phyloP scores from a whole-genome alignment of 2,797 vertebrate species.

The Meriones psammophilus region DNA sequence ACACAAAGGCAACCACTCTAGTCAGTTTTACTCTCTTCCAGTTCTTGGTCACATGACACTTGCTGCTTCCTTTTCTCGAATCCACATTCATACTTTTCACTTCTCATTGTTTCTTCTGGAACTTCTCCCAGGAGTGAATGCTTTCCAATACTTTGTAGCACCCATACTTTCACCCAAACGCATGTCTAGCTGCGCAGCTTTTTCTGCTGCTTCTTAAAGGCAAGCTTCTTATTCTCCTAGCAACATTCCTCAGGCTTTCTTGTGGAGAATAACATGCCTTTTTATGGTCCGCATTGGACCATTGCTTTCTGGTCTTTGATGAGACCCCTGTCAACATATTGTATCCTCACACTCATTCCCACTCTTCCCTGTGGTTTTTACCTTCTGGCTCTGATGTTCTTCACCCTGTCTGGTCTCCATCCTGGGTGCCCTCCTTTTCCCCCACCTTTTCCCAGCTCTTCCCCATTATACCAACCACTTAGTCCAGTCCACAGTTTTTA shows the following conservation, averaged over 20 bases:
- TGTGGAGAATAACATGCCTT: not conserved
- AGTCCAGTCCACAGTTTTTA: not conserved
- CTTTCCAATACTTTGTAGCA: not conserved
- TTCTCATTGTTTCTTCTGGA: not conserved
- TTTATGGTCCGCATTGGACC: not conserved
- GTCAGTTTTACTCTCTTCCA: not conserved
- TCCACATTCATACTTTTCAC: not conserved
- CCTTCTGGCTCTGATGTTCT: not conserved
- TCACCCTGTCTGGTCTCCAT: conserved; percentile 67
- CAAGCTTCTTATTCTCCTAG: not conserved
- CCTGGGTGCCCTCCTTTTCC: conserved; percentile 42
- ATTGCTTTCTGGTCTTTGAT: not conserved
- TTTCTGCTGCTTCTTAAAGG: not conserved
- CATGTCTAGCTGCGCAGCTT: rapidly evolving
- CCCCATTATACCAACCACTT: too few species aligned
- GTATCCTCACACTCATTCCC: not conserved
- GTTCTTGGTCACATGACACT: not conserved
- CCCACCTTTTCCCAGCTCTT: not conserved
- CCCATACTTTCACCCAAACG: not conserved
- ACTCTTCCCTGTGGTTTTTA: not conserved
- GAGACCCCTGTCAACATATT: not conserved
- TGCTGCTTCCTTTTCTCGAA: not conserved
- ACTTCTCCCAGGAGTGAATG: not conserved
- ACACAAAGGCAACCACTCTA: not conserved
- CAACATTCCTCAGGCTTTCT: not conserved